Evolutionary conservation across 2,113 vertebrate genomes (phyloP).

Genomic region (Chinchilla lanigera): DNA sequence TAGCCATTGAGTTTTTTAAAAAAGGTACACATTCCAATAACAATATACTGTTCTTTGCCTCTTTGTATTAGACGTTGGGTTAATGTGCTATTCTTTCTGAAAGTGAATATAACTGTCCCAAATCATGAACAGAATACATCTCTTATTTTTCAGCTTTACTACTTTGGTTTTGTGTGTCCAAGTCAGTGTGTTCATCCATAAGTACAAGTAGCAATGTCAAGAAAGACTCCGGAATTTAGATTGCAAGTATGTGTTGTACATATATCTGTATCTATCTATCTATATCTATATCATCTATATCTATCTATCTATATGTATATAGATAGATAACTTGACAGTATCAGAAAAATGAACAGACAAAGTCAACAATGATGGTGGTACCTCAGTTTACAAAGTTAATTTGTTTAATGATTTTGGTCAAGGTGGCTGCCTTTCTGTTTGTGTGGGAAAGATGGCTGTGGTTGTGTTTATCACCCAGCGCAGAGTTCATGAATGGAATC

Average conservation of each 20-base stretch:
- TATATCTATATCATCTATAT: too few relatives aligned
- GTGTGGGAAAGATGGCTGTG: background rate
- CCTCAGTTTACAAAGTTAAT: background rate
- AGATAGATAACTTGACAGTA: background rate
- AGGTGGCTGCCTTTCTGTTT: background rate
- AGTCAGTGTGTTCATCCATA: background rate
- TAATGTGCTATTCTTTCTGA: background rate
- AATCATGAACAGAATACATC: background rate
- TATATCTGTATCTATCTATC: too few relatives aligned
- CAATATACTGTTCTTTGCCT: background rate
- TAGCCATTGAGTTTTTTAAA: background rate
- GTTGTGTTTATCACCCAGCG: background rate
- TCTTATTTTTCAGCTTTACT: background rate
- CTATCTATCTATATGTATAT: too few relatives aligned
- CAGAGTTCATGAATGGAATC: background rate
- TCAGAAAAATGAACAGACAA: constrained; percentile 19
- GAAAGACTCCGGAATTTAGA: background rate
- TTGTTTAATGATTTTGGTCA: background rate
- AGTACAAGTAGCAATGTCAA: background rate
- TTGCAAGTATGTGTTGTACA: background rate
- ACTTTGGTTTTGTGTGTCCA: background rate
- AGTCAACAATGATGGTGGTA: background rate
- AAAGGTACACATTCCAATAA: background rate
- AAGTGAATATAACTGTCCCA: constrained; percentile 7
- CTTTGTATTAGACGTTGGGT: background rate